Base-by-base conservation (phyloP, 2,888 invertebrate species). In the Dichetophora obliterata region DNA sequence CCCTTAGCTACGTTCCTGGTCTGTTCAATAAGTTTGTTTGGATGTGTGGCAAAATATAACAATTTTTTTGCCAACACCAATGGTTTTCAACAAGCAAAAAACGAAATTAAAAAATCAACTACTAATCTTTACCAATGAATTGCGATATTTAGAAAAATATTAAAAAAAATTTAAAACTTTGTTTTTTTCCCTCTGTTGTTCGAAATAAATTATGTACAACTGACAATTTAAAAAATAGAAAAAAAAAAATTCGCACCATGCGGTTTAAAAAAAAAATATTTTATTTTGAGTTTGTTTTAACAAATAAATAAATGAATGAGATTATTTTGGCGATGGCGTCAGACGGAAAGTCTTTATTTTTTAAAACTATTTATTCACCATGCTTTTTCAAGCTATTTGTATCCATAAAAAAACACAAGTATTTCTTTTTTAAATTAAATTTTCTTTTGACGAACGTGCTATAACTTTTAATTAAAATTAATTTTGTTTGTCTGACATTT, bases 251-350 rank as follows among this genome's bases (percentile, higher is more conserved):
- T 48, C 16, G 43, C 66, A 11, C 27, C 63, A 31, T n/a, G n/a
- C 5, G 63, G 24, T 24, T 24, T 24, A n/a, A 9, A 16, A 54
- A 71, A 37, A 59, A 54, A 31, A 57, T 16, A 11, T 3, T 52
- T 9, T 19, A 5, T 6, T 65, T 19, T 34, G n/a, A 70, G 27
- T 70, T 68, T 16, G 27, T 70, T 68, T 16, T 31, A 34, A n/a
- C 27, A 52, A 22, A 52, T 4, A 50, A 11, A 24, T 27, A 14
- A 4, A 27, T 48, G 50, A 24, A 68, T 54, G 34, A 71, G 31
- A 50, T 50, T 24, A 48, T 52, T 68, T 68, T 48, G 27, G 68
- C 68, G 27, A 68, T 68, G 68, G 48, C 68, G 50, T 68, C 48
- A 43, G 6, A 68, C 27, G 27, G 6, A 5, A 22, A n/a, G 5